Base-by-base conservation (phyloP, 2,888 invertebrate genomes). In the Megaustenia siamemsis region DNA sequence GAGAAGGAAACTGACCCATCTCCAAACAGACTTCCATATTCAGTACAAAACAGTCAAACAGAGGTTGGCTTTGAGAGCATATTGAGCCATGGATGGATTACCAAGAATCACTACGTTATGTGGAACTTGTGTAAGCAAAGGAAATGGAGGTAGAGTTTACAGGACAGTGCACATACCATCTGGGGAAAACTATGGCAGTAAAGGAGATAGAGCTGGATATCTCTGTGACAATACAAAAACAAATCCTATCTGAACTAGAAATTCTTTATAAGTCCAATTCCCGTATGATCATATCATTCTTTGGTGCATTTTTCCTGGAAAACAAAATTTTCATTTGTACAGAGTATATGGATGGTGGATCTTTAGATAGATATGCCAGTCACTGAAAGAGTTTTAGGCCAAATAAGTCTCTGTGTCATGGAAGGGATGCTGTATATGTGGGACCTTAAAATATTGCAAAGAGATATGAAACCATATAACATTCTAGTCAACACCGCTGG, bases 401-500 rank as follows among this genome's bases (percentile, higher is more conserved):
- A 91, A n/a, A 92, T 94, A 79, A 90, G 93, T 18, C 91, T 92
- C 2, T 89, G 89, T 43, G 92, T 94, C 15, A 90, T 94, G 21
- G 88, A 92, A 56, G 94, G 94, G 5, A 89, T 94, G 18, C 86
- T 90, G 32, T 94, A 94, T 84, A 91, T 94, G 89, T 94, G 94
- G 94, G 90, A 90, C 73, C 88, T 92, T 18, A 93, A 93, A 88
- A 94, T 94, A 40, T 89, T 94, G 87, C 94, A 94, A 82, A 89
- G 94, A 94, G 94, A 94, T 87, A 93, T 94, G 43, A 94, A 94
- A 87, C 94, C 94, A 15, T 93, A 93, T 43, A 94, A 94, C 86
- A 93, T 94, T 87, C 90, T 94, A 86, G 93, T 94, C 86, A 94
- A 93, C 87, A 92, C 93, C 5, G 82, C 87, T 15, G 94, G 94